phyloP scores from a whole-genome alignment of 2,797 vertebrate genomes.

The Muraenolepis orangiensis region DNA sequence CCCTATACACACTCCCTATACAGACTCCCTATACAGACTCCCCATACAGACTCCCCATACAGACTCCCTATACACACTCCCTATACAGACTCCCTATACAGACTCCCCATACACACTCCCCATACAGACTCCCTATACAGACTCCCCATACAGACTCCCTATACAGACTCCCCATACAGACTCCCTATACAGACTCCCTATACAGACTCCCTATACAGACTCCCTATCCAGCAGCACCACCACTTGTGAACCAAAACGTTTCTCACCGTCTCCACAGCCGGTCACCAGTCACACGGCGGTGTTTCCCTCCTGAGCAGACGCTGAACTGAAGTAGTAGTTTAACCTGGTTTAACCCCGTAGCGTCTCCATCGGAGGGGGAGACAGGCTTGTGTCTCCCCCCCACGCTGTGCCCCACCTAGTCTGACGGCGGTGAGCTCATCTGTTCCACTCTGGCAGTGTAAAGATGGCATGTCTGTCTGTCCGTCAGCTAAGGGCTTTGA shows the following conservation, averaged over 20 bases:
- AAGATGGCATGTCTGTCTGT: constrained; percentile 66
- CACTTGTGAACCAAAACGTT: background rate
- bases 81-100: too few species aligned
- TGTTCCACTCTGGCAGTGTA: constrained; percentile 66
- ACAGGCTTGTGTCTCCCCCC: constrained; percentile 58
- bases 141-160: too few species aligned
- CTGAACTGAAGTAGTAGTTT: constrained; percentile 11
- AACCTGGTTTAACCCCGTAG: constrained; percentile 40
- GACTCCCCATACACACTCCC: too few species aligned
- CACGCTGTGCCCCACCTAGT: constrained; percentile 66
- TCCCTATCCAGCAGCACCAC: background rate
- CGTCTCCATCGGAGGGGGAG: constrained; percentile 47
- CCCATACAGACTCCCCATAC: too few species aligned
- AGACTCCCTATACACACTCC: too few species aligned
- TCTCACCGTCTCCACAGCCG: constrained; percentile 1
- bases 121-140: too few species aligned
- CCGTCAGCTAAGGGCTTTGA: constrained; percentile 63
- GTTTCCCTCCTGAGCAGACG: constrained; percentile 8
- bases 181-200: too few species aligned
- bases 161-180: too few species aligned
- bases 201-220: too few species aligned
- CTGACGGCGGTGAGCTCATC: constrained; percentile 69
- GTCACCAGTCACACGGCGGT: constrained; percentile 1
- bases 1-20: too few species aligned
- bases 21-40: too few species aligned